Evolutionary conservation across 2,797 vertebrate genomes (phyloP).

Genomic region (Luscinia luscinia): DNA sequence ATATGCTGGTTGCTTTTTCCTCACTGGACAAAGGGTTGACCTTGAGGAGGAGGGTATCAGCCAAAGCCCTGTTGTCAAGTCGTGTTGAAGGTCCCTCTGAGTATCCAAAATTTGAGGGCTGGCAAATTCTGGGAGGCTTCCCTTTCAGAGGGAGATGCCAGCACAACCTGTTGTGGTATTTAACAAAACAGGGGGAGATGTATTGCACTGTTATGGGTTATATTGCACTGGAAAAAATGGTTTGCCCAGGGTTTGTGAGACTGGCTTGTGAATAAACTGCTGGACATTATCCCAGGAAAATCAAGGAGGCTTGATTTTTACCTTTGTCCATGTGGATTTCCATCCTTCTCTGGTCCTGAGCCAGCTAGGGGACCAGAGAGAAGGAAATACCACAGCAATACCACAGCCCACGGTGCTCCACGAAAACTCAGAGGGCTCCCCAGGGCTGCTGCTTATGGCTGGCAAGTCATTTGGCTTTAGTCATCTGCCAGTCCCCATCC

Average conservation of each 20-base stretch:
- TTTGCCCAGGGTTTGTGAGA: too few species aligned
- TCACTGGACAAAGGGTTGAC: not conserved
- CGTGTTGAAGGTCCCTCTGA: not conserved
- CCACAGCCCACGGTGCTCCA: rapidly evolving
- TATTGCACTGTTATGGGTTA: too few species aligned
- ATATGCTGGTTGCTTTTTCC: not conserved
- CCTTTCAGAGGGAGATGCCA: not conserved
- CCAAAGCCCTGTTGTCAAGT: not conserved
- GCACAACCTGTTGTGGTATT: not conserved
- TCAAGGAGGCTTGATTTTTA: too few species aligned
- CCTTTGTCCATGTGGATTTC: too few species aligned
- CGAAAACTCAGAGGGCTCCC: not conserved
- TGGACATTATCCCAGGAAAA: too few species aligned
- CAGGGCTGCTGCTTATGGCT: not conserved
- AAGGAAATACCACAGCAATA: too few species aligned
- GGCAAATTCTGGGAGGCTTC: not conserved
- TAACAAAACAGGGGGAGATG: too few species aligned
- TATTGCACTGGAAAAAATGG: too few species aligned
- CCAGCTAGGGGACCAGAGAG: too few species aligned
- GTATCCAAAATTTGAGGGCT: not conserved
- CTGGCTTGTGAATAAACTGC: too few species aligned
- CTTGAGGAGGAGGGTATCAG: not conserved
- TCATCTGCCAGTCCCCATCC: not conserved
- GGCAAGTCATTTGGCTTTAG: not conserved
- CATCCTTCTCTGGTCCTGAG: too few species aligned